A percentile compares a stretch with the other conserved stretches of the same genome.
Evolutionary conservation across 2,797 vertebrate genomes (phyloP).

Genomic region (Parauchenoglanis ngamensis): DNA sequence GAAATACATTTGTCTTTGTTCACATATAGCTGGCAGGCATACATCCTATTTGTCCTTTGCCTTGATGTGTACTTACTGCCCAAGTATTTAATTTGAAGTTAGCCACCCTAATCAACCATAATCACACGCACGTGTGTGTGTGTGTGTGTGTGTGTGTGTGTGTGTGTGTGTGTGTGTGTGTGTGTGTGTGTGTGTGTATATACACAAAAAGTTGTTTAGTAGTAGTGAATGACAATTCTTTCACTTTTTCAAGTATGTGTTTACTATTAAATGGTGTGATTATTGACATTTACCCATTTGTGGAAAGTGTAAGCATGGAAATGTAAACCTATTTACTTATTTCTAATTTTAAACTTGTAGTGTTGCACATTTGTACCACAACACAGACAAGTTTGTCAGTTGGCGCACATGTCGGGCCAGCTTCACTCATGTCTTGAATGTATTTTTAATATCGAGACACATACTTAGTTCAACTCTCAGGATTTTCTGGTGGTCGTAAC

Average conservation of each 20-base stretch:
- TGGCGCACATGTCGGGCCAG: background rate
- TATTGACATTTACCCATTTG: background rate
- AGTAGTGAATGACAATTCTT: background rate
- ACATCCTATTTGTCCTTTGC: background rate
- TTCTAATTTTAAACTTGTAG: background rate
- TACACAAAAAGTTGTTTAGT: background rate
- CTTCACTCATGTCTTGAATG: constrained; percentile 31
- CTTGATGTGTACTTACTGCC: background rate
- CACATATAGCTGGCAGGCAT: background rate
- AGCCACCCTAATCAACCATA: background rate
- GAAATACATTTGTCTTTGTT: background rate
- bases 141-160: too few relatives aligned
- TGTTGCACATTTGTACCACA: constrained; percentile 1
- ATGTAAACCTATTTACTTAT: background rate
- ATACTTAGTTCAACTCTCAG: constrained; percentile 47
- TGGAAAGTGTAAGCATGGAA: constrained; percentile 12
- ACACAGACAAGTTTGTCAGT: constrained; percentile 2
- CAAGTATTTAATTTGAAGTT: background rate
- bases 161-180: too few relatives aligned
- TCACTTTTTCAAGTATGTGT: background rate
- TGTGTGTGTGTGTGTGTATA: too few relatives aligned
- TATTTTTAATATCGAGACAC: constrained; percentile 34
- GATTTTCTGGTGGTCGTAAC: constrained; percentile 31
- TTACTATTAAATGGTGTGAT: background rate
- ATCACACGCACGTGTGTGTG: background rate